phyloP scores from a whole-genome alignment of 1,140 invertebrate genomes.

The Bombus soroeensis region DNA sequence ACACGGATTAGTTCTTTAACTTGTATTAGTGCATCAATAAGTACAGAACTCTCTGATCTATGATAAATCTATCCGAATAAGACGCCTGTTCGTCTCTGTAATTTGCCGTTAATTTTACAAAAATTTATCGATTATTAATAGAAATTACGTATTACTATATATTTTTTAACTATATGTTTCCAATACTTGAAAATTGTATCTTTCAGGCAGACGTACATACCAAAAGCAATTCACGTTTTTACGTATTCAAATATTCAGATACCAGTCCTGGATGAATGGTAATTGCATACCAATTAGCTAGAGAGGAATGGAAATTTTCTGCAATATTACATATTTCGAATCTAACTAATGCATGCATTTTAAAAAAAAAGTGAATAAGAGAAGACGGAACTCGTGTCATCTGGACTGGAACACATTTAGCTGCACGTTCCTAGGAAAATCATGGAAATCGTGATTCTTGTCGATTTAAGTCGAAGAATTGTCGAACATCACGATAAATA shows the following conservation, averaged over 20 bases:
- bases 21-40: constrained; percentile 19
- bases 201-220: no score
- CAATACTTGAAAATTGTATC: no score
- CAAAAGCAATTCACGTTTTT: background rate
- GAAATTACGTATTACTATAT: background rate
- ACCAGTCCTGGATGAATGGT: accelerated
- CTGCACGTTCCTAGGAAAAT: constrained; percentile 36
- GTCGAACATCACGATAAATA: background rate
- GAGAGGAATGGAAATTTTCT: background rate
- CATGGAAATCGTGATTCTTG: constrained; percentile 3
- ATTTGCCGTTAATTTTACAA: background rate
- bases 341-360: background rate
- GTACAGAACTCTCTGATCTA: no score
- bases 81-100: no score
- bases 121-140: background rate
- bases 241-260: background rate
- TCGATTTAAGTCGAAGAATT: background rate
- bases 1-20: constrained; percentile 15
- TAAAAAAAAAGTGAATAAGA: background rate
- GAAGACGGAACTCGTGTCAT: constrained; percentile 35
- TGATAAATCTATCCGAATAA: no score
- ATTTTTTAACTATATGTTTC: background rate
- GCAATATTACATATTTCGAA: background rate
- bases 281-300: background rate
- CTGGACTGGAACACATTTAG: constrained; percentile 50